A percentile compares a stretch with the other conserved stretches of the same genome.
These are phyloP conservation scores for Brenthis daphne DNA, from an alignment of 2,888 invertebrate genomes.

Conservation along the genomic window DNA sequence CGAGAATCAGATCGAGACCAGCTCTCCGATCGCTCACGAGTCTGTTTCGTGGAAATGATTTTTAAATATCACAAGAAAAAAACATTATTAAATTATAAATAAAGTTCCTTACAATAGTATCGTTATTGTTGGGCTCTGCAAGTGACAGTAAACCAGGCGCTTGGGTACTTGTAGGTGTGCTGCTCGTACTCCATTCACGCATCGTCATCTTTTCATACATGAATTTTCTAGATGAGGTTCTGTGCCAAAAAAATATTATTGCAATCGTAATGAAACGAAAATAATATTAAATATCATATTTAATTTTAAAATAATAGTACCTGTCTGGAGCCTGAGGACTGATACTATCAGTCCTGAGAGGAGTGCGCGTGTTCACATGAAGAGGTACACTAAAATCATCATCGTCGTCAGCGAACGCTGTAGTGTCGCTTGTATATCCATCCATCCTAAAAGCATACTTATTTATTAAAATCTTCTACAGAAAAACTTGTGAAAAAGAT, in stretches of 20 bases:
- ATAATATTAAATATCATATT: background rate
- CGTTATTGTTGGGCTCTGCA: constrained; percentile 64
- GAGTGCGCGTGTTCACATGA: constrained; percentile 84
- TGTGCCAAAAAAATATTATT: constrained; percentile 42
- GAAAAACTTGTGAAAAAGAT: too few species aligned
- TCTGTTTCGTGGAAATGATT: constrained; percentile 38
- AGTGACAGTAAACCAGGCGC: constrained; percentile 75
- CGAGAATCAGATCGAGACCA: constrained; percentile 86
- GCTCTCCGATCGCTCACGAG: constrained; percentile 85
- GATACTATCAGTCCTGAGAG: constrained; percentile 69
- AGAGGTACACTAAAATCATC: constrained; percentile 87
- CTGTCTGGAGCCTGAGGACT: constrained; percentile 77
- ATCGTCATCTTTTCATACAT: constrained; percentile 80
- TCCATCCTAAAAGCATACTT: constrained; percentile 79
- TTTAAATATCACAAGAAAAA: constrained; percentile 4
- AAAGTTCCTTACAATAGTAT: constrained; percentile 57
- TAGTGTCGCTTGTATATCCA: constrained; percentile 90
- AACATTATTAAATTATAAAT: background rate
- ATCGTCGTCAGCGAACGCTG: constrained; percentile 89
- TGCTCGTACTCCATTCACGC: constrained; percentile 75
- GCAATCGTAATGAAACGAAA: background rate
- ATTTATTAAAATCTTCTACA: background rate
- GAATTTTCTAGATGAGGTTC: constrained; percentile 79
- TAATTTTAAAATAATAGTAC: constrained; percentile 44
- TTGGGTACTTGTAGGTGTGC: constrained; percentile 63